phyloP scores from a whole-genome alignment of 2,113 vertebrate species.

The Amazona vittata region DNA sequence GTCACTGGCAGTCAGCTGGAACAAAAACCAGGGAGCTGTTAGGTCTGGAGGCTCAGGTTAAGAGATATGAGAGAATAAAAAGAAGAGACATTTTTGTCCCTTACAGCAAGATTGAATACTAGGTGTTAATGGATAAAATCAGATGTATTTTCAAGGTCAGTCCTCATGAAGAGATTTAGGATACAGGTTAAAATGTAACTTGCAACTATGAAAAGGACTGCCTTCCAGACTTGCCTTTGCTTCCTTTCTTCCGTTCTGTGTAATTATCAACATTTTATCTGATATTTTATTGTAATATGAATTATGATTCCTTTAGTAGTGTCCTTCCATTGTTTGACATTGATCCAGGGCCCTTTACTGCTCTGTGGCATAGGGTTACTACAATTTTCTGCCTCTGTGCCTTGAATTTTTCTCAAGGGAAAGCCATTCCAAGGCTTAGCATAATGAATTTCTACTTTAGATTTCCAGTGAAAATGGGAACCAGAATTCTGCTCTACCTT shows the following conservation, averaged over 20 bases:
- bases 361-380: slow-evolving; percentile 62
- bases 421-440: slow-evolving; percentile 56
- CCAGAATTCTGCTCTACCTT: slow-evolving; percentile 52
- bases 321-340: slow-evolving; percentile 43
- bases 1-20: neutral
- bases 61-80: neutral
- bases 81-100: neutral
- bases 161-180: neutral
- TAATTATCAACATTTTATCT: neutral
- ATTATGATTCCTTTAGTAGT: neutral
- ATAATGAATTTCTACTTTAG: slow-evolving; percentile 63
- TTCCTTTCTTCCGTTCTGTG: slow-evolving; percentile 1
- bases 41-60: neutral
- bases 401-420: slow-evolving; percentile 70
- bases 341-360: slow-evolving; percentile 59
- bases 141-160: neutral
- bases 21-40: neutral
- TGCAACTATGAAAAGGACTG: neutral
- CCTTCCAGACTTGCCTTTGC: neutral
- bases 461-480: slow-evolving; percentile 66
- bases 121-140: neutral
- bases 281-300: slow-evolving; percentile 28
- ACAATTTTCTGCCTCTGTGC: slow-evolving; percentile 70
- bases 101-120: neutral
- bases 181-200: neutral